Conservation (phyloP, 2,888 invertebrate genomes). For the Tricholauxania praeusta region DNA sequence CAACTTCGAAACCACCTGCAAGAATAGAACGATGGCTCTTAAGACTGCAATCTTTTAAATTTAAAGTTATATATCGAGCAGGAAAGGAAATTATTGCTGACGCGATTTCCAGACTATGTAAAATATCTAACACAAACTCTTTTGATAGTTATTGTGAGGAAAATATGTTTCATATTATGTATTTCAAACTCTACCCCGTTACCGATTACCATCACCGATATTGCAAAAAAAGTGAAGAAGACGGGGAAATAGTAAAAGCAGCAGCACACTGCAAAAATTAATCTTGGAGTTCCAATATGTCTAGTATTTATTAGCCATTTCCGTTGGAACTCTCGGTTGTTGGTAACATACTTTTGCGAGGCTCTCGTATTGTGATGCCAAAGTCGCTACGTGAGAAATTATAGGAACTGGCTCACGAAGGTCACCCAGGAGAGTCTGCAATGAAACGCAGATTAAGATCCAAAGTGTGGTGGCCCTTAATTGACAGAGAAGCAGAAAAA, state of each 20-base stretch:
- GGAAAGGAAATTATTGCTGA: conserved; percentile 41
- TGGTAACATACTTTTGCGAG: conserved; percentile 29
- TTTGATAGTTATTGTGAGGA: conserved; percentile 37
- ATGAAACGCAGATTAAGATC: conserved; percentile 37
- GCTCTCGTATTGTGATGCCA: conserved; percentile 35
- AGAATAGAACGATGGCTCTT: conserved; percentile 42
- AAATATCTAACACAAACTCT: conserved; percentile 23
- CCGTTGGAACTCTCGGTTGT: conserved; percentile 15
- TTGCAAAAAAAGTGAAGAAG: conserved; percentile 34
- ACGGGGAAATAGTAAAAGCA: conserved; percentile 33
- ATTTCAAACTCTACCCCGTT: conserved; percentile 28
- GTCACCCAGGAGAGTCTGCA: conserved; percentile 35
- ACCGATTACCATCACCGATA: conserved; percentile 32
- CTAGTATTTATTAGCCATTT: conserved; percentile 29
- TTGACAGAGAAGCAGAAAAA: conserved; percentile 31
- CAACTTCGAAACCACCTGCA: conserved; percentile 41
- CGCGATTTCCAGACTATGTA: conserved; percentile 40
- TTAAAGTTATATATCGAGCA: conserved; percentile 33
- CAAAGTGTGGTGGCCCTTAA: conserved; percentile 37
- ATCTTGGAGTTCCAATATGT: conserved; percentile 31
- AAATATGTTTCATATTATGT: conserved; percentile 37
- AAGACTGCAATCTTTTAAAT: conserved; percentile 30
- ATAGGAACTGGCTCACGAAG: conserved; percentile 21
- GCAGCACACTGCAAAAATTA: conserved; percentile 34
- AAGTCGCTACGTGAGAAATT: conserved; percentile 22